phyloP scores from a whole-genome alignment of 2,797 vertebrate species.

The Diplodus puntazzo region DNA sequence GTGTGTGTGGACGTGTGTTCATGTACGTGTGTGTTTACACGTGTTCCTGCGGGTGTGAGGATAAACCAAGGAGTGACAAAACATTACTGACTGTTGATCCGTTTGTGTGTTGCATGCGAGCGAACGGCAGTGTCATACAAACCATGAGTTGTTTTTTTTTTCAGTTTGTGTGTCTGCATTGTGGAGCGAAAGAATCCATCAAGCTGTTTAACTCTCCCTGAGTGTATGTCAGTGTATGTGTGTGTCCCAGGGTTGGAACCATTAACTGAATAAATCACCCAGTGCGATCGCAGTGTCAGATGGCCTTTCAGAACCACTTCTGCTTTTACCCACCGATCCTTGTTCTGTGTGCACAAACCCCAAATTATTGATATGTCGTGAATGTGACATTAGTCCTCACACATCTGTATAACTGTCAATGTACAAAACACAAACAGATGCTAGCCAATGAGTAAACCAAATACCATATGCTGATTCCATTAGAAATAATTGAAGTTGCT shows the following conservation, averaged over 20 bases:
- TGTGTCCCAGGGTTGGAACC: constrained; percentile 49
- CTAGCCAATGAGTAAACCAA: constrained; percentile 29
- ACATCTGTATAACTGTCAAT: constrained; percentile 24
- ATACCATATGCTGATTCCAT: constrained; percentile 40
- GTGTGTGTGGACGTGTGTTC: constrained; percentile 27
- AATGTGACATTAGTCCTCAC: constrained; percentile 34
- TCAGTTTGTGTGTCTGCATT: constrained; percentile 27
- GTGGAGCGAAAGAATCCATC: constrained; percentile 52
- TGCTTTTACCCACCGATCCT: constrained; percentile 54
- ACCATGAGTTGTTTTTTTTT: constrained; percentile 38
- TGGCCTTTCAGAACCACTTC: constrained; percentile 53
- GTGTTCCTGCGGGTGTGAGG: constrained; percentile 44
- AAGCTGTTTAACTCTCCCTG: constrained; percentile 52
- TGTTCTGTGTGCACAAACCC: constrained; percentile 4
- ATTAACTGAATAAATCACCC: constrained; percentile 72
- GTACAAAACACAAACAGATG: constrained; percentile 52
- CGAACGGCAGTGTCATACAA: constrained; percentile 30
- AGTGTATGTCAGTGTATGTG: constrained; percentile 1
- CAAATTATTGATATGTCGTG: constrained; percentile 52
- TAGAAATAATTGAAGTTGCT: constrained; percentile 37
- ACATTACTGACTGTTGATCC: constrained; percentile 50
- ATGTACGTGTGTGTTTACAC: not conserved
- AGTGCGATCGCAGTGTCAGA: constrained; percentile 63
- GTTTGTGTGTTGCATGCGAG: constrained; percentile 25
- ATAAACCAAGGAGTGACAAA: constrained; percentile 56